These are phyloP conservation scores for Oxytorus armatus DNA, from an alignment of 2,888 invertebrate species.

Conservation along the genomic window DNA sequence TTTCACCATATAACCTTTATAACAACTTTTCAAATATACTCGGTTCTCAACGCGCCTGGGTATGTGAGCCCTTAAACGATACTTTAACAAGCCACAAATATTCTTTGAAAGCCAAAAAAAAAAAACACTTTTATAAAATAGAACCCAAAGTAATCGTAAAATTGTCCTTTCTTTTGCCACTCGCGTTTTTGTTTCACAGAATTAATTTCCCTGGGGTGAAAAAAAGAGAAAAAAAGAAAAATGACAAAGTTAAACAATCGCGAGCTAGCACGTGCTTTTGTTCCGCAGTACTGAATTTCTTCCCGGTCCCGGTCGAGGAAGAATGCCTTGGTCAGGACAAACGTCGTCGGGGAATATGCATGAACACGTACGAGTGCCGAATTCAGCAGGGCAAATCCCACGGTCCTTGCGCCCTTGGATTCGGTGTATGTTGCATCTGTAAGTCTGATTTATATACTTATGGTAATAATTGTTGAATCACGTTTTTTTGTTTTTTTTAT, in stretches of 20 bases:
- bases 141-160: background rate
- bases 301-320: slow-evolving; percentile 93
- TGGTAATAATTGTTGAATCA: background rate
- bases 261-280: slow-evolving; percentile 6
- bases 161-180: background rate
- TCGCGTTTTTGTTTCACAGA: background rate
- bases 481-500: background rate
- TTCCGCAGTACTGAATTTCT: slow-evolving; percentile 91
- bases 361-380: slow-evolving; percentile 93
- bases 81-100: too few species aligned
- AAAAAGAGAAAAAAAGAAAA: background rate
- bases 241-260: background rate
- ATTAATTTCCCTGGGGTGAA: background rate
- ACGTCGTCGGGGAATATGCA: slow-evolving; percentile 90
- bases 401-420: slow-evolving; percentile 93
- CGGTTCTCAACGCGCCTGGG: too few species aligned
- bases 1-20: too few species aligned
- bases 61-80: too few species aligned
- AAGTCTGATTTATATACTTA: slow-evolving; percentile 83
- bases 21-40: too few species aligned
- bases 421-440: slow-evolving; percentile 95
- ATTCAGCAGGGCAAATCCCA: slow-evolving; percentile 89
- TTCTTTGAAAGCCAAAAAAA: background rate
- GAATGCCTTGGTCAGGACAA: slow-evolving; percentile 91
- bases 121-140: background rate